A percentile compares a stretch with the other conserved stretches of the same genome.
Conservation (phyloP, 2,113 vertebrate species). For the Tragelaphus buxtoni region DNA sequence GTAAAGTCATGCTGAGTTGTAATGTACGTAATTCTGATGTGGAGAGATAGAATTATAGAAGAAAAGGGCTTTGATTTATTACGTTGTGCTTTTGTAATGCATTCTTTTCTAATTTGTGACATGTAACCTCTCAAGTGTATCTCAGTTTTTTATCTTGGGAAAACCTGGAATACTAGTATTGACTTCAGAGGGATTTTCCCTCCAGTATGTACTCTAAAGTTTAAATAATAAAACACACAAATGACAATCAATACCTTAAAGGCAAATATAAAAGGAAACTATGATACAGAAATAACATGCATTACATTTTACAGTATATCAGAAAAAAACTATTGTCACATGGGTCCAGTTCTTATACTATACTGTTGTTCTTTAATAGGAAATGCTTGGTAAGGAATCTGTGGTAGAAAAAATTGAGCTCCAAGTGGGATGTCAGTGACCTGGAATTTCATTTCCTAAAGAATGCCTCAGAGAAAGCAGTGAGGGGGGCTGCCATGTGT, state of each 20-base stretch:
- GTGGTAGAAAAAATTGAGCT: background rate
- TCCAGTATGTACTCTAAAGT: background rate
- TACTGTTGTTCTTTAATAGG: background rate
- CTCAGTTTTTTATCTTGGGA: background rate
- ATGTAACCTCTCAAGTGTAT: background rate
- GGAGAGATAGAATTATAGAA: background rate
- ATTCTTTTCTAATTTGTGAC: background rate
- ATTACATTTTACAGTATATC: background rate
- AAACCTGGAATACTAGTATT: background rate
- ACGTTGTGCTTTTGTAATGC: background rate
- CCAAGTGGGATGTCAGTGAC: background rate
- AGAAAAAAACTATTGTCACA: background rate
- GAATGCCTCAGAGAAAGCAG: background rate
- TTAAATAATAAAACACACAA: background rate
- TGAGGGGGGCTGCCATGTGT: background rate
- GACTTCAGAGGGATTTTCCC: background rate
- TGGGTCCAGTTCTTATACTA: background rate
- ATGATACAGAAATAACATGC: background rate
- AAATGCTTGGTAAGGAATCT: background rate
- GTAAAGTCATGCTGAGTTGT: background rate
- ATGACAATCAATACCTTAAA: background rate
- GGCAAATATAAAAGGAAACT: background rate
- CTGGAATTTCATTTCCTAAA: constrained; percentile 15
- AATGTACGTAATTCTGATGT: background rate
- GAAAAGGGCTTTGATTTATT: background rate